These are phyloP conservation scores for Globodera rostochiensis DNA, from an alignment of 1,140 invertebrate species.

Conservation along the genomic window DNA sequence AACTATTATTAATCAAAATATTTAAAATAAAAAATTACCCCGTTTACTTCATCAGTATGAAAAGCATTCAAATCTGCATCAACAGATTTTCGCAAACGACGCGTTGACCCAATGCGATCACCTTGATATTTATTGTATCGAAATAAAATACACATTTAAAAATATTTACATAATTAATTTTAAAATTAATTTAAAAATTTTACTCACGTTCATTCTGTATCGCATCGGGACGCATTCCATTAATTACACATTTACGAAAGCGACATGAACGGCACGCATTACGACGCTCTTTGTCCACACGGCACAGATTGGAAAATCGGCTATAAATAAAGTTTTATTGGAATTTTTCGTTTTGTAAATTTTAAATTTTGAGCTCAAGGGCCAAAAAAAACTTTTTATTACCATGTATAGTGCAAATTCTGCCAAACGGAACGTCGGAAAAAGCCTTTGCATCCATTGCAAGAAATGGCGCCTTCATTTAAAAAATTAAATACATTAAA, in stretches of 20 bases:
- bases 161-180: background rate
- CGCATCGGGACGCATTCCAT: conserved; percentile 22
- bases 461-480: conserved; percentile 26
- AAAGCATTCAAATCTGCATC: background rate
- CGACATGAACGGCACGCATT: conserved; percentile 21
- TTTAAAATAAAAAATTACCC: no score
- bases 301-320: conserved; percentile 18
- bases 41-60: background rate
- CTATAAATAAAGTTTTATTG: background rate
- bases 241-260: conserved; percentile 9
- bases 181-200: background rate
- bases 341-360: background rate
- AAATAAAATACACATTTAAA: background rate
- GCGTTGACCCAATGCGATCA: conserved; percentile 27
- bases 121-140: background rate
- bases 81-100: background rate
- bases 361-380: background rate
- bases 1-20: no score
- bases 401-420: conserved; percentile 27
- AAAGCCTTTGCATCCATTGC: conserved; percentile 40
- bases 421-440: conserved; percentile 28
- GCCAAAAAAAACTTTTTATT: background rate
- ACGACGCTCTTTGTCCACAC: conserved; percentile 7
- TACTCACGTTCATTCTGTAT: conserved; percentile 20
- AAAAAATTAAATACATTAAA: conserved; percentile 6